Conservation (phyloP, 2,888 invertebrate species). For the Lochmaea crataegi region DNA sequence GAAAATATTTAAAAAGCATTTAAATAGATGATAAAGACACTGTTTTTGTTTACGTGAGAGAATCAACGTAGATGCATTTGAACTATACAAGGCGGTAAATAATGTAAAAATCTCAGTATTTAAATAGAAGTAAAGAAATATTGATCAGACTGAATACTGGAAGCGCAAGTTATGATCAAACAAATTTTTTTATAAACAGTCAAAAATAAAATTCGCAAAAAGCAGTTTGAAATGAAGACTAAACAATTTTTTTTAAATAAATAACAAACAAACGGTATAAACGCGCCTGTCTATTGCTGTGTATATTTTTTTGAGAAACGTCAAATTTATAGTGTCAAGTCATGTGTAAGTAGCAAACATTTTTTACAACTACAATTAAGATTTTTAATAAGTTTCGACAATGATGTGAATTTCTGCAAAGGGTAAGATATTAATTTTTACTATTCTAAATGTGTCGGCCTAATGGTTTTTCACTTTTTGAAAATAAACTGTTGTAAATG, state of each 20-base stretch:
- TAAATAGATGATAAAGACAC: background rate
- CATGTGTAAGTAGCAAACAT: slow-evolving; percentile 52
- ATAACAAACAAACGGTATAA: slow-evolving; percentile 3
- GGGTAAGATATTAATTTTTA: slow-evolving; percentile 41
- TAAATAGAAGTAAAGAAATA: background rate
- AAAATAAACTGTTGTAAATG: slow-evolving; percentile 27
- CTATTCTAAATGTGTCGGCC: background rate
- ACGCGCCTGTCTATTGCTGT: slow-evolving; percentile 22
- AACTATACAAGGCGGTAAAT: background rate
- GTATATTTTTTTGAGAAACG: slow-evolving; percentile 40
- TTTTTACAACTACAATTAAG: slow-evolving; percentile 31
- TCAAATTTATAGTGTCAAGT: slow-evolving; percentile 54
- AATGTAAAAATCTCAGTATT: background rate
- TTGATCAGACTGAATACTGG: background rate
- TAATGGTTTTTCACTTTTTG: background rate
- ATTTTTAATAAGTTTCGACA: slow-evolving; percentile 25
- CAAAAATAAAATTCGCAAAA: slow-evolving; percentile 5
- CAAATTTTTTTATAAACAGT: slow-evolving; percentile 7
- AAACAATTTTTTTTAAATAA: slow-evolving; percentile 10
- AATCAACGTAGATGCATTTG: slow-evolving; percentile 4
- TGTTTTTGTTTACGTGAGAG: slow-evolving; percentile 15
- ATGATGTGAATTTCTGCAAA: slow-evolving; percentile 36
- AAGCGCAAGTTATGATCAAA: background rate
- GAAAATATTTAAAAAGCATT: too few species aligned
- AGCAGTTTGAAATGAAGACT: slow-evolving; percentile 7